phyloP scores from a whole-genome alignment of 2,113 vertebrate genomes.

The Campylorhamphus procurvoides region DNA sequence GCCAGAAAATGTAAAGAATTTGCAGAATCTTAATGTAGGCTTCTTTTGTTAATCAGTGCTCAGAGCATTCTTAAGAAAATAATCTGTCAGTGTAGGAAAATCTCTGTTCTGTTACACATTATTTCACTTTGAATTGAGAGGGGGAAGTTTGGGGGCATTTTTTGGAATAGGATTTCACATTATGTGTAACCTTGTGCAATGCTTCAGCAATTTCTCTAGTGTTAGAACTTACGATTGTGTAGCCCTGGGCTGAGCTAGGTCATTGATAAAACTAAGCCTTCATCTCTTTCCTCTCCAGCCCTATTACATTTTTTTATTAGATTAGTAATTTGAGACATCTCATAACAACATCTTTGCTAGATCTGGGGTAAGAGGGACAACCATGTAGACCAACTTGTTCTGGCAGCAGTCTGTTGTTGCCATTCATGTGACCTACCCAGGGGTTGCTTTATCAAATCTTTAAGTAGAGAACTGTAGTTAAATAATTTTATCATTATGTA shows the following conservation, averaged over 20 bases:
- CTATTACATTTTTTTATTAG: background rate
- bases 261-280: background rate
- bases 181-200: background rate
- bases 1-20: conserved; percentile 57
- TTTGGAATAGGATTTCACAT: background rate
- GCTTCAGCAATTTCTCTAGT: background rate
- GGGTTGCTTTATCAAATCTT: background rate
- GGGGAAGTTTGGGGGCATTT: background rate
- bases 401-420: background rate
- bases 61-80: background rate
- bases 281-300: background rate
- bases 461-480: background rate
- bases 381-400: background rate
- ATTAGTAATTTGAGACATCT: background rate
- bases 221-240: background rate
- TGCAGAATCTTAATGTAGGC: conserved; percentile 10
- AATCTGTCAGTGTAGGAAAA: background rate
- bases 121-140: background rate
- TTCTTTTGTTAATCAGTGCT: conserved; percentile 17
- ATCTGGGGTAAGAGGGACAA: background rate
- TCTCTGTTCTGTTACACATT: background rate
- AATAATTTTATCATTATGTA: background rate
- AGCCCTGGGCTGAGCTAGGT: background rate
- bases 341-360: background rate
- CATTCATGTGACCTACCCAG: background rate